Evolutionary conservation across 2,888 invertebrate species (phyloP).

Genomic region (Dinocampus coccinellae): DNA sequence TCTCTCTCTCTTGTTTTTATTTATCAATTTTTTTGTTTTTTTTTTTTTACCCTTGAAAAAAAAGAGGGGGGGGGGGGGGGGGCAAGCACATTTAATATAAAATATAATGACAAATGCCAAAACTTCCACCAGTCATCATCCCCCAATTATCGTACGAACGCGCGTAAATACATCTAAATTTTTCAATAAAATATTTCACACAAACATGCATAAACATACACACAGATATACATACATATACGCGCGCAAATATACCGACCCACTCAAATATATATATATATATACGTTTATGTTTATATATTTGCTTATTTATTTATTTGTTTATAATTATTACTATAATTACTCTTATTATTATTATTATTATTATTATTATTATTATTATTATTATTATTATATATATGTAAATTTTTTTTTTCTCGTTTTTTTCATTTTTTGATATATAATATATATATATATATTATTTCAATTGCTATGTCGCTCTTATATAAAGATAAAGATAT

Average conservation of each 20-base stretch:
- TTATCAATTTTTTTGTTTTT: constrained; percentile 40
- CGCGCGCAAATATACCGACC: constrained; percentile 30
- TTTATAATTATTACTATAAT: too few species aligned
- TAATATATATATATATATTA: constrained; percentile 61
- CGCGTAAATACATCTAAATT: constrained; percentile 67
- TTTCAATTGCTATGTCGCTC: constrained; percentile 62
- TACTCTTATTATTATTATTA: too few species aligned
- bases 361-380: too few species aligned
- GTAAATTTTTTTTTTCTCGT: too few species aligned
- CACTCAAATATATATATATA: constrained; percentile 15
- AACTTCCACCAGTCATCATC: constrained; percentile 56
- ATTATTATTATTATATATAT: too few species aligned
- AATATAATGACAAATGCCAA: constrained; percentile 43
- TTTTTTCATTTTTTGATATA: constrained; percentile 49
- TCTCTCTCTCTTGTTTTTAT: too few species aligned
- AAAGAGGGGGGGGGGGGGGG: too few species aligned
- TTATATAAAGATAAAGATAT: constrained; percentile 63
- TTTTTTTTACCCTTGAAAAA: constrained; percentile 37
- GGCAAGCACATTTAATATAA: constrained; percentile 36
- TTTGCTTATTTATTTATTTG: constrained; percentile 34
- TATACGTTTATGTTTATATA: constrained; percentile 42
- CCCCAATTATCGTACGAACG: constrained; percentile 56
- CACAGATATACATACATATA: constrained; percentile 36
- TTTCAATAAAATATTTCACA: constrained; percentile 64
- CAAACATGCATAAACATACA: constrained; percentile 27